Evolutionary conservation across 2,113 vertebrate genomes (phyloP).

Genomic region (Sigmodon hispidus): DNA sequence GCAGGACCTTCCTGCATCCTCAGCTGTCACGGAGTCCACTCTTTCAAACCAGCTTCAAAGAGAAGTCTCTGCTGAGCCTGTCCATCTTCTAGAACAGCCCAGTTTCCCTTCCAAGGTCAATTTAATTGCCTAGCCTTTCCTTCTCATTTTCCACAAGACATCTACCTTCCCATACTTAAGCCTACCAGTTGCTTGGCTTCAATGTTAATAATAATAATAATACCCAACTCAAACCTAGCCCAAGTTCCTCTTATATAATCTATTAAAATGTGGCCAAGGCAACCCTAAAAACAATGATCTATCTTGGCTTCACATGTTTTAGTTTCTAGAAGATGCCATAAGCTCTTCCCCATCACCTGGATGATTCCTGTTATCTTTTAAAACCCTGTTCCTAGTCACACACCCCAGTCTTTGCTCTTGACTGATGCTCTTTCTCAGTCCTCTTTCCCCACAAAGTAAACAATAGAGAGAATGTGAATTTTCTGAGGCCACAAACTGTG

Average conservation of each 20-base stretch:
- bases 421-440: not conserved
- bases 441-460: not conserved
- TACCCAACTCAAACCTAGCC: not conserved
- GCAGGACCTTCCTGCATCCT: not conserved
- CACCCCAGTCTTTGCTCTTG: not conserved
- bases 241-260: not conserved
- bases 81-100: not conserved
- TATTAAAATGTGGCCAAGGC: not conserved
- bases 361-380: not conserved
- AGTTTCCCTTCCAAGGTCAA: not conserved
- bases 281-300: not conserved
- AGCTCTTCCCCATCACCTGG: not conserved
- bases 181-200: not conserved
- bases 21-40: not conserved
- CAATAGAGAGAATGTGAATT: not conserved
- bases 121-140: not conserved
- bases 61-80: not conserved
- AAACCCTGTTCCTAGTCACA: not conserved
- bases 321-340: not conserved
- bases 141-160: slow-evolving; percentile 3
- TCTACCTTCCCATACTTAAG: not conserved
- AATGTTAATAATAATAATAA: not conserved
- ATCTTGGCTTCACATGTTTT: not conserved
- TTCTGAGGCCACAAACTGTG: not conserved
- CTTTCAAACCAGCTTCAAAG: not conserved